These are phyloP conservation scores for Pseudotriccus pelzelni DNA, from an alignment of 2,797 vertebrate genomes.

Conservation along the genomic window DNA sequence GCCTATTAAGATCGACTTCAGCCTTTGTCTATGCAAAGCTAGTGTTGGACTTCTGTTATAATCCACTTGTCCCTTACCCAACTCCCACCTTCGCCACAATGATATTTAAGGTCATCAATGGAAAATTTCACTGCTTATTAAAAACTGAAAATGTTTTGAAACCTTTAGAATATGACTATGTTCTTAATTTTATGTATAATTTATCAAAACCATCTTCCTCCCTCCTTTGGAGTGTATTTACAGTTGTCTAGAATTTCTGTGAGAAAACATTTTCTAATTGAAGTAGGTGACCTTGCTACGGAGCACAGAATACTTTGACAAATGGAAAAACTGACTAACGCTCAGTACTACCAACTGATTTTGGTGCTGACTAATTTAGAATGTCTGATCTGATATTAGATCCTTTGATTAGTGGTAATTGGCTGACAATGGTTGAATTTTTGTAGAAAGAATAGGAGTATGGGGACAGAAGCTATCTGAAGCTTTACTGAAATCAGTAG, in stretches of 20 bases:
- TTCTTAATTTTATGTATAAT: neutral
- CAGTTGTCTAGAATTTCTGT: neutral
- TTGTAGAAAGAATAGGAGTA: neutral
- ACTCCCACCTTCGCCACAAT: neutral
- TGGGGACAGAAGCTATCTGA: neutral
- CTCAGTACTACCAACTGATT: neutral
- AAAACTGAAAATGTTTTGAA: neutral
- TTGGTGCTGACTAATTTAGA: neutral
- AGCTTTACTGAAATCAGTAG: neutral
- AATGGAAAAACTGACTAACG: neutral
- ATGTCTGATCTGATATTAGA: neutral
- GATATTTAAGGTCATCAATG: neutral
- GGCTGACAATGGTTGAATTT: neutral
- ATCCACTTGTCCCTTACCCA: neutral
- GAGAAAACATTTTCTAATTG: neutral
- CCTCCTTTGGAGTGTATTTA: neutral
- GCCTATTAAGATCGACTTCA: neutral
- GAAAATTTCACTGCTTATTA: neutral
- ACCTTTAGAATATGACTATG: neutral
- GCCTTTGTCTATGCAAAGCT: neutral
- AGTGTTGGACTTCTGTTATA: neutral
- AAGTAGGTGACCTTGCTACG: neutral
- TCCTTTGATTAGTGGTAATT: neutral
- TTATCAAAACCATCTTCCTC: neutral
- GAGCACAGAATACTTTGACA: neutral